phyloP scores from a whole-genome alignment of 1,140 invertebrate genomes.

The Colletes latitarsis region DNA sequence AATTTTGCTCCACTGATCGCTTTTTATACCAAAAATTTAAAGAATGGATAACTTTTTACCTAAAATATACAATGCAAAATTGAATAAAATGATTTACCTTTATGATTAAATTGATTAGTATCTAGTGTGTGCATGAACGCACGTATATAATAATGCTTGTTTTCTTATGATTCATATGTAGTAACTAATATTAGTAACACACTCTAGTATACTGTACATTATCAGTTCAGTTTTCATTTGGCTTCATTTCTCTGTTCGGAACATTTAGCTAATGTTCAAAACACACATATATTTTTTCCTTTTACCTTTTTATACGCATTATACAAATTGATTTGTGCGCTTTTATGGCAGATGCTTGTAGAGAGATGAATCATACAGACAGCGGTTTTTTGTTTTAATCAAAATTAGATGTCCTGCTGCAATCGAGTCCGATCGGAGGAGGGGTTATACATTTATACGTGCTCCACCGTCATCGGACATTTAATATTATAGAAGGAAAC shows the following conservation, averaged over 20 bases:
- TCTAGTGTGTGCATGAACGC: slow-evolving; percentile 40
- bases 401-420: slow-evolving; percentile 38
- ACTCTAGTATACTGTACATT: slow-evolving; percentile 80
- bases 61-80: slow-evolving; percentile 61
- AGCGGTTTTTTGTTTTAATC: slow-evolving; percentile 24
- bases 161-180: slow-evolving; percentile 71
- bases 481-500: slow-evolving; percentile 89
- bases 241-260: slow-evolving; percentile 59
- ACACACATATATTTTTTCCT: slow-evolving; percentile 32
- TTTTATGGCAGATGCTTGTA: slow-evolving; percentile 49
- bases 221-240: slow-evolving; percentile 76
- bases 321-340: slow-evolving; percentile 47
- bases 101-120: slow-evolving; percentile 61
- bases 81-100: slow-evolving; percentile 60
- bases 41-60: slow-evolving; percentile 27
- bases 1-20: neutral
- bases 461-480: slow-evolving; percentile 64
- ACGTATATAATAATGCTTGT: slow-evolving; percentile 30
- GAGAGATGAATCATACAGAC: slow-evolving; percentile 40
- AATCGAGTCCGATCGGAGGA: slow-evolving; percentile 56
- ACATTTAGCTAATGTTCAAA: slow-evolving; percentile 53
- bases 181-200: slow-evolving; percentile 76
- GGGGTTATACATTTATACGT: slow-evolving; percentile 48
- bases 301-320: slow-evolving; percentile 37
- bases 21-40: neutral